These are phyloP conservation scores for Trissolcus japonicus DNA, from an alignment of 2,888 invertebrate genomes.

Conservation along the genomic window DNA sequence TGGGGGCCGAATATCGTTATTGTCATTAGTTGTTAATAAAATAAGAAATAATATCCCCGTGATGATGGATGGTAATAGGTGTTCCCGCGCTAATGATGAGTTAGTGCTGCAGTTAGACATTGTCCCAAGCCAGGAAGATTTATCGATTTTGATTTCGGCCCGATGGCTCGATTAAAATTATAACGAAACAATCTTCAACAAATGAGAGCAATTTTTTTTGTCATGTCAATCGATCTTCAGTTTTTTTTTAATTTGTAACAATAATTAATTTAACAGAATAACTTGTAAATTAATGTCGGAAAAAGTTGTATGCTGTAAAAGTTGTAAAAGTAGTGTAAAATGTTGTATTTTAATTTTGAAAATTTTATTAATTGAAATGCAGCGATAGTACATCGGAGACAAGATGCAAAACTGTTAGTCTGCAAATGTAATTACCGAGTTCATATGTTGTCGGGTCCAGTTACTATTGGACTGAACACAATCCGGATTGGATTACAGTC, in stretches of 20 bases:
- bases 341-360: too few relatives aligned
- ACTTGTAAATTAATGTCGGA: too few relatives aligned
- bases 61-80: constrained; percentile 25
- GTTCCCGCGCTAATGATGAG: constrained; percentile 28
- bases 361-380: too few relatives aligned
- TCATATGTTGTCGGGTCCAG: constrained; percentile 20
- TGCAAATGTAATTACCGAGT: constrained; percentile 27
- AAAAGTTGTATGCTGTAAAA: too few relatives aligned
- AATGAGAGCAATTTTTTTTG: too few relatives aligned
- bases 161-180: too few relatives aligned
- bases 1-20: constrained; percentile 5
- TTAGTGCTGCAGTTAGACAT: constrained; percentile 16
- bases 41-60: constrained; percentile 16
- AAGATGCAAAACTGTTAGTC: constrained; percentile 22
- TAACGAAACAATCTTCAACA: too few relatives aligned
- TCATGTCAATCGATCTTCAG: too few relatives aligned
- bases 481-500: constrained; percentile 19
- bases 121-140: constrained; percentile 2
- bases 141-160: constrained; percentile 7
- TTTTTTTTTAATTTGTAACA: too few relatives aligned
- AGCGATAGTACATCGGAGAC: background rate
- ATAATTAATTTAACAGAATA: too few relatives aligned
- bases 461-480: constrained; percentile 23
- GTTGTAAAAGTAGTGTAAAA: too few relatives aligned
- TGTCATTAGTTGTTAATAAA: constrained; percentile 33